Evolutionary conservation across 2,797 vertebrate genomes (phyloP).

Genomic region (Eulemur mongoz): DNA sequence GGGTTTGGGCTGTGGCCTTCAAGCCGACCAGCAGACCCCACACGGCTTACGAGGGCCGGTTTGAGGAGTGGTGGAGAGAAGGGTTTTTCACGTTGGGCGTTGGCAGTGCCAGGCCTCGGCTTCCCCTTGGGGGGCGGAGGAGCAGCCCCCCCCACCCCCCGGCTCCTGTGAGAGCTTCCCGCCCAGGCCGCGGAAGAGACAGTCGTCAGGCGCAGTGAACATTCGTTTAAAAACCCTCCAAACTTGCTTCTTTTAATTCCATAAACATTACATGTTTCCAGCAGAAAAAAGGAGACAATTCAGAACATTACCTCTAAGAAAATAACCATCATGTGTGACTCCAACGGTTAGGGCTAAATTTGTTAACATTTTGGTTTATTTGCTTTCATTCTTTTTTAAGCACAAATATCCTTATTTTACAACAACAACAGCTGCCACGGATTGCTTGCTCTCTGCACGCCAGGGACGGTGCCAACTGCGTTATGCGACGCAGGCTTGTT

Average conservation of each 20-base stretch:
- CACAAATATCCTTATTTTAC: accelerated
- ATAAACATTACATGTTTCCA: not conserved
- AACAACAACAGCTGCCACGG: accelerated
- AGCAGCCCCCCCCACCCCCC: accelerated
- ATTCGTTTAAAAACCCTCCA: not conserved
- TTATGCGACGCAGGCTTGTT: not conserved
- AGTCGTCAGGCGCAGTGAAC: not conserved
- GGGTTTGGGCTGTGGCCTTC: not conserved
- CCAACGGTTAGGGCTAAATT: too few species aligned
- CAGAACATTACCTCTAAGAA: not conserved
- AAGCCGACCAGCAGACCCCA: not conserved
- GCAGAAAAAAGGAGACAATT: not conserved
- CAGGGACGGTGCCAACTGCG: accelerated
- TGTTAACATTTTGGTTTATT: too few species aligned
- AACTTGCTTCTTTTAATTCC: not conserved
- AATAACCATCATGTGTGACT: not conserved
- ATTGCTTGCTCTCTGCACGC: accelerated
- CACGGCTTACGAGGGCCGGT: not conserved
- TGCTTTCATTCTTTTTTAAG: not conserved
- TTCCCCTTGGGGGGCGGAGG: not conserved
- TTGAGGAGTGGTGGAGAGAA: not conserved
- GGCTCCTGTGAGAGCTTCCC: too few species aligned
- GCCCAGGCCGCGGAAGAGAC: not conserved
- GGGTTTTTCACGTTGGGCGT: not conserved
- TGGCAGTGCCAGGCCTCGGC: accelerated